Evolutionary conservation across 1,140 invertebrate genomes (phyloP), one percentile per base, ranked within the genome.

Genomic region (Akabosia matsudoensis): DNA sequence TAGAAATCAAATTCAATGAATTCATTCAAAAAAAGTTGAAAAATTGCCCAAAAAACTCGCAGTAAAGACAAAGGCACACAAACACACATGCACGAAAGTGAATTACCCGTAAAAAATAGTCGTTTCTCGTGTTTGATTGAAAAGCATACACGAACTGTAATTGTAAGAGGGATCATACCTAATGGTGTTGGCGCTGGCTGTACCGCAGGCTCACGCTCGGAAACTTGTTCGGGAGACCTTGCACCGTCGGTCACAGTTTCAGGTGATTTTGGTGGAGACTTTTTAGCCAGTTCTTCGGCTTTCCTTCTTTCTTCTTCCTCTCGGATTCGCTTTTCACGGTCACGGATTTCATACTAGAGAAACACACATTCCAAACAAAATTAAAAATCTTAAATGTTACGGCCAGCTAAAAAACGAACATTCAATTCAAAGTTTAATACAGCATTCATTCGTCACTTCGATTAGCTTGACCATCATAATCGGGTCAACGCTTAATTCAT

Each of bases 291-390:
- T 83, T 94, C 92, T 45, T 92, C 91, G 82, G 93, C 91, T 82
- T 88, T 86, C 80, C 88, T 86, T 74, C 88, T 87, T 82, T 91
- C 90, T 82, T 91, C 90, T 78, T 87, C 85, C 79, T 87, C 85
- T 82, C 87, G 91, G 89, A 86, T 95, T 91, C 86, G 96, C 90
- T 82, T 91, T 88, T 84, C 93, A 88, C 87, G 89, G 88, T 99
- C 97, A 87, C 96, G 96, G 85, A 99, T 88, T 88, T 99, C 97
- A 89, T 96, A 99, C 96, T 99, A 84, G 74, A 85, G 56, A 33
- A 67, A 45, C 7, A 18, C 37, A 45, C 37, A 10, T 45, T 45
- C 18, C 7, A 45, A 45, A 45, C 7, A 7, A 45, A 45, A 45
- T 45, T 45, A 7, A 45, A 10, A 10, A 18, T 45, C 18, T 45